phyloP scores from a whole-genome alignment of 2,797 vertebrate genomes.

The Aplochiton taeniatus region DNA sequence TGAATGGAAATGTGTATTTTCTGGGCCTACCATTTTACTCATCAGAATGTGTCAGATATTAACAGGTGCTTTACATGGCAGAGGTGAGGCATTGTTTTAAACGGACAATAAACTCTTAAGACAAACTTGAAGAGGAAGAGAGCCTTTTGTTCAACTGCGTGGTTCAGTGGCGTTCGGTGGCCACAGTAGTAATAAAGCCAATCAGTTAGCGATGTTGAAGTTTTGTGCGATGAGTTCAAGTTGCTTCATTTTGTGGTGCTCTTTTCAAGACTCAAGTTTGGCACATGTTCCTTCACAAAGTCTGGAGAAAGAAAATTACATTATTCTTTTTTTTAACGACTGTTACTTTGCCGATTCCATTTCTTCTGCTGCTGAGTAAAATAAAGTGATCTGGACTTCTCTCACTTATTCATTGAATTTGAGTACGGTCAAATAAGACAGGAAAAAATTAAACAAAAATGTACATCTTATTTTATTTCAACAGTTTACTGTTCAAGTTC shows the following conservation, averaged over 20 bases:
- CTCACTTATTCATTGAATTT: not conserved
- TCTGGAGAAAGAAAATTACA: constrained; percentile 4
- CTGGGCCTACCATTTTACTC: too few relatives aligned
- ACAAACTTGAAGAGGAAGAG: too few relatives aligned
- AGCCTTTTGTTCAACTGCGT: not conserved
- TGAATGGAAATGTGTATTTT: too few relatives aligned
- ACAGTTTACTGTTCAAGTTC: too few relatives aligned
- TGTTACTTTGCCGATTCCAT: constrained; percentile 6
- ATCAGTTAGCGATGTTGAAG: constrained; percentile 16
- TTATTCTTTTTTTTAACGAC: not conserved
- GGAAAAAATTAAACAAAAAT: too few relatives aligned
- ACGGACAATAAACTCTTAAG: too few relatives aligned
- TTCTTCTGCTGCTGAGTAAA: constrained; percentile 1
- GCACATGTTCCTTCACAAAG: not conserved
- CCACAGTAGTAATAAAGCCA: not conserved
- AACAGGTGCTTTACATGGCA: too few relatives aligned
- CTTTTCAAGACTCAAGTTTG: constrained; percentile 14
- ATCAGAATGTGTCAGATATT: too few relatives aligned
- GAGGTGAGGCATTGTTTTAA: too few relatives aligned
- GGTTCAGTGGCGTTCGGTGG: too few relatives aligned
- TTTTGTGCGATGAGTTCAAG: constrained; percentile 1
- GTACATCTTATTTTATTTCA: too few relatives aligned
- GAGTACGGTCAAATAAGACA: too few relatives aligned
- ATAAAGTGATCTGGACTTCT: constrained; percentile 6
- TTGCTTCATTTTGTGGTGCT: not conserved